A percentile compares a stretch with the other conserved stretches of the same genome.
Evolutionary conservation across 2,797 vertebrate genomes (phyloP).

Genomic region (Brachyalestes nurse): DNA sequence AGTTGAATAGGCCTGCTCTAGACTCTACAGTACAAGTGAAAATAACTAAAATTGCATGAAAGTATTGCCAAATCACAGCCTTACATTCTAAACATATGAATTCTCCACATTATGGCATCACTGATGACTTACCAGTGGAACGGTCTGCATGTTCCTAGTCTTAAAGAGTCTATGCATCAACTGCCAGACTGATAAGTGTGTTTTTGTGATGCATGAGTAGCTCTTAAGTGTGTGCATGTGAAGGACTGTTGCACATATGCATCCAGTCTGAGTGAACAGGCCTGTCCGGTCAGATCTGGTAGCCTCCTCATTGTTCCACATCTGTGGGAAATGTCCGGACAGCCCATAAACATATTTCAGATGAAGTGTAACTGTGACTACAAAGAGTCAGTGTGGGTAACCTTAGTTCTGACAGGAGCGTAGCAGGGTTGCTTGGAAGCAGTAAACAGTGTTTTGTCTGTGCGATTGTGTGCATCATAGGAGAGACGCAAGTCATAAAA

Average conservation of each 20-base stretch:
- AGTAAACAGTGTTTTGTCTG: conserved; percentile 13
- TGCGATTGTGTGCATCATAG: conserved; percentile 14
- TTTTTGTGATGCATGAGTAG: conserved; percentile 2
- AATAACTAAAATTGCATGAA: neutral
- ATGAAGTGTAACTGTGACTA: conserved; percentile 38
- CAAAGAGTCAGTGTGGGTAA: conserved; percentile 20
- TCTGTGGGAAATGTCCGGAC: conserved; percentile 48
- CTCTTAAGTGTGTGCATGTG: neutral
- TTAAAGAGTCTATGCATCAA: neutral
- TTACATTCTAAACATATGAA: conserved; percentile 35
- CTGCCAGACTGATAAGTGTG: neutral
- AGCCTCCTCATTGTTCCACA: conserved; percentile 36
- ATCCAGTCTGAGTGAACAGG: conserved; percentile 1
- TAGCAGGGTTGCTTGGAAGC: conserved; percentile 3
- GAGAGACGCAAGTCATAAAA: conserved; percentile 33
- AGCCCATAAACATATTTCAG: conserved; percentile 38
- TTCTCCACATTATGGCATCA: conserved; percentile 22
- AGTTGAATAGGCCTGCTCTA: no score
- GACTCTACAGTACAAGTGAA: neutral
- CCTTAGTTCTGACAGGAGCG: conserved; percentile 17
- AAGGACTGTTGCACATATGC: conserved; percentile 16
- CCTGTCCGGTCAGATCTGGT: conserved; percentile 39
- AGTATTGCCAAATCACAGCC: neutral
- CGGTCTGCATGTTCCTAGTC: conserved; percentile 21
- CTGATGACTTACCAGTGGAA: conserved; percentile 6